Conservation (phyloP, 2,888 invertebrate species). For the Ophion obscuratus region DNA sequence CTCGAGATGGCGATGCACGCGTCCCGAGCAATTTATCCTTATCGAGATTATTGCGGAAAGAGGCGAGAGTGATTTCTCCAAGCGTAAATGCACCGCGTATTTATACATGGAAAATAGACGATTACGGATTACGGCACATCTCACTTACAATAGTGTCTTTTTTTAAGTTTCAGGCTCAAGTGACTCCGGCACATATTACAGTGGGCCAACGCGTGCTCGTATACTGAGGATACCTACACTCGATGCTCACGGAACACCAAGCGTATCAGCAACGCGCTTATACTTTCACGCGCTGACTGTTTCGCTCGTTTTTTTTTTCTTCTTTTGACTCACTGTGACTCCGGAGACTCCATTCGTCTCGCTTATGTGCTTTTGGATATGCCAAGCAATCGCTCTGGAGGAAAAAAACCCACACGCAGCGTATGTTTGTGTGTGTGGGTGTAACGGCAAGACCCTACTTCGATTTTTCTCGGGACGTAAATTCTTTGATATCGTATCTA, state of each 20-base stretch:
- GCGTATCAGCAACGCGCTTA: constrained; percentile 43
- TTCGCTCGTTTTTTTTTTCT: constrained; percentile 26
- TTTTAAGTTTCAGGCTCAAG: constrained; percentile 18
- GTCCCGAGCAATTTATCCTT: constrained; percentile 17
- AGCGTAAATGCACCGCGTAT: not conserved
- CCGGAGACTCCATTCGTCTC: constrained; percentile 24
- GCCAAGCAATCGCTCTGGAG: constrained; percentile 1
- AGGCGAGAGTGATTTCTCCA: constrained; percentile 38
- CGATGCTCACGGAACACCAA: constrained; percentile 23
- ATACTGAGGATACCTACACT: constrained; percentile 6
- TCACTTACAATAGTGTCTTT: constrained; percentile 17
- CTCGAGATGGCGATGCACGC: constrained; percentile 27
- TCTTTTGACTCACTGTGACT: constrained; percentile 35
- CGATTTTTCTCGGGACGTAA: not conserved
- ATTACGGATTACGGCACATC: constrained; percentile 48
- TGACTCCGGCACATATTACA: constrained; percentile 12
- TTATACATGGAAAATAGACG: constrained; percentile 12
- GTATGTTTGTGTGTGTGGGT: not conserved
- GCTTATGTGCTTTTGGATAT: constrained; percentile 51
- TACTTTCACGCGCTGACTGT: constrained; percentile 59
- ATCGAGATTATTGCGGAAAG: constrained; percentile 39
- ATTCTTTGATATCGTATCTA: constrained; percentile 34
- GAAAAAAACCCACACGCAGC: not conserved
- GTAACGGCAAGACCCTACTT: not conserved
- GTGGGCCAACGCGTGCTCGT: constrained; percentile 2